Base-by-base conservation (phyloP, 2,888 invertebrate species). In the Julus scandinavius region DNA sequence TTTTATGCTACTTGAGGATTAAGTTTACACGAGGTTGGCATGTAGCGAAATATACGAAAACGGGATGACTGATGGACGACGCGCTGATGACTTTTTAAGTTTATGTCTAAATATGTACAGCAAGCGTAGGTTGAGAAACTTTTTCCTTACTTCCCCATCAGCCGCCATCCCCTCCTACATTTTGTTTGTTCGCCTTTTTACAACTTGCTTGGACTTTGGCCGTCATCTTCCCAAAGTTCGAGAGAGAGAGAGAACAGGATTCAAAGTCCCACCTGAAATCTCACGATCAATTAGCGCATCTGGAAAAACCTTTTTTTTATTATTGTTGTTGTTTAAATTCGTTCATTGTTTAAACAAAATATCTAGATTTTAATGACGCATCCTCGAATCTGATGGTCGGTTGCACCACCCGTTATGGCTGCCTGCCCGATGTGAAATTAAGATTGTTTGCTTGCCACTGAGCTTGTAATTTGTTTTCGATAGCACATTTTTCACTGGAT, bases 131-230 rank as follows among this genome's bases (percentile, higher is more conserved):
- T 20, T 72, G 72, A 9, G 72, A 72, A 72, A 72, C 9, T 20
- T 72, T 72, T 72, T 29, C 20, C 7, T 20, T 6, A 29, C 72
- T 72, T 72, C 72, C 72, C 63, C 63, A 63, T 63, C 63, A 63
- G 63, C 63, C 63, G n/a, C 72, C 72, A 72, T 72, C 72, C 29
- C 72, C 72, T 72, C 72, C 72, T 29, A 72, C 72, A 72, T 72
- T 29, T 20, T 72, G 29, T 72, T 72, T 72, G 72, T 72, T 72
- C 72, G 72, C 72, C 72, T 72, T 72, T 72, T 29, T 45, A 72
- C 20, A 72, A 72, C 72, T 72, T 72, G 72, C 0, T 29, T 72
- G 72, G 20, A 72, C 72, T 72, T 72, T 72, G 72, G 72, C 9
- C 72, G 20, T 29, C 72, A 72, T 72, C 72, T 63, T 63, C 63